Evolutionary conservation across 2,113 vertebrate species (phyloP).

Genomic region (Meles meles): DNA sequence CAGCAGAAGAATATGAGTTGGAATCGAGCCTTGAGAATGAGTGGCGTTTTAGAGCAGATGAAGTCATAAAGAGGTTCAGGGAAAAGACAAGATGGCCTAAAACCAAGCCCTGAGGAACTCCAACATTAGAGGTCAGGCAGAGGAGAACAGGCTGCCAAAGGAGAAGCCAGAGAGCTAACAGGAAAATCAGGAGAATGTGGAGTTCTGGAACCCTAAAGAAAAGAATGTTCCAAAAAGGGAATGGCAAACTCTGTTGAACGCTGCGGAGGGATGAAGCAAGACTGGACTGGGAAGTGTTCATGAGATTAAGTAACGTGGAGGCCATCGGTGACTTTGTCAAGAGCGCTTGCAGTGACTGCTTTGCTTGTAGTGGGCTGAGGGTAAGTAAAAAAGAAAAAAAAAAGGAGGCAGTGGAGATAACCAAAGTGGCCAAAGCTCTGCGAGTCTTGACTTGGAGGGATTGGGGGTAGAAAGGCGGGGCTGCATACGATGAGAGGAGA

Average conservation of each 20-base stretch:
- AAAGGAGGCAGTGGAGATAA: not conserved
- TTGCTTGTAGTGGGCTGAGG: not conserved
- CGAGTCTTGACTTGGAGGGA: not conserved
- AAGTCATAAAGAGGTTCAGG: slow-evolving; percentile 35
- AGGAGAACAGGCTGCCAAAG: slow-evolving; percentile 38
- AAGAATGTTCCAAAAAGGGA: not conserved
- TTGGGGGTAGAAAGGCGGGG: not conserved
- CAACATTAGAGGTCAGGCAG: slow-evolving; percentile 51
- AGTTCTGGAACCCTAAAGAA: slow-evolving; percentile 11
- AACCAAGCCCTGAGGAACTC: slow-evolving; percentile 45
- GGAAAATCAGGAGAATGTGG: not conserved
- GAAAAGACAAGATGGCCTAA: slow-evolving; percentile 48
- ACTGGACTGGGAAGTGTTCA: not conserved
- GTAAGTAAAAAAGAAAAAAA: not conserved
- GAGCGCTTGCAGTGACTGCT: not conserved
- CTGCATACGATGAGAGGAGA: not conserved
- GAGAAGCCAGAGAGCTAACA: slow-evolving; percentile 16
- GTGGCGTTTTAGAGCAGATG: not conserved
- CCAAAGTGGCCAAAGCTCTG: not conserved
- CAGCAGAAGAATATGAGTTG: slow-evolving; percentile 15
- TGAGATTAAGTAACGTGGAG: not conserved
- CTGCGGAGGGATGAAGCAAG: not conserved
- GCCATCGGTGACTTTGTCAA: not conserved
- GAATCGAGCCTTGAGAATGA: slow-evolving; percentile 8
- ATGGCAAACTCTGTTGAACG: not conserved